Evolutionary conservation across 2,888 invertebrate species (phyloP).

Genomic region (Notocelia uddmanniana): DNA sequence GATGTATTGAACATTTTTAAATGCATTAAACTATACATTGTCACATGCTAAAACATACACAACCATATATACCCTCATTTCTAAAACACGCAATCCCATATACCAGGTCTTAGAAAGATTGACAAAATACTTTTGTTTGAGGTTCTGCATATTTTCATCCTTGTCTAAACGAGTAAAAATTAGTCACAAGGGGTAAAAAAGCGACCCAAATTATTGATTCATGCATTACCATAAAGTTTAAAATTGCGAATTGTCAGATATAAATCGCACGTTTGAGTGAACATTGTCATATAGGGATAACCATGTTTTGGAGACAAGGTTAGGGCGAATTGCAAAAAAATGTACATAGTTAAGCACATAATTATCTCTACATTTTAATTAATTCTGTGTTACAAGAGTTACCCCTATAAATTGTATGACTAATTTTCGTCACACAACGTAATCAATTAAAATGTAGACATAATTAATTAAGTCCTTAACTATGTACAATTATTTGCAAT

Average conservation of each 20-base stretch:
- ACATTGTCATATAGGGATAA: background rate
- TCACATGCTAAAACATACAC: slow-evolving; percentile 68
- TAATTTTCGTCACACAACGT: no score
- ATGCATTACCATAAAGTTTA: background rate
- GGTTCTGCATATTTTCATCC: background rate
- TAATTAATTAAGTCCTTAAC: no score
- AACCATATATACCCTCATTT: slow-evolving; percentile 59
- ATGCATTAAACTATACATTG: slow-evolving; percentile 67
- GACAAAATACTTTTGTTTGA: background rate
- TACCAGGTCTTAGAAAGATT: background rate
- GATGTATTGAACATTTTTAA: slow-evolving; percentile 53
- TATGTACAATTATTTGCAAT: no score
- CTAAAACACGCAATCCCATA: background rate
- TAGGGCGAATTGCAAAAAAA: no score
- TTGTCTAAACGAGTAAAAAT: background rate
- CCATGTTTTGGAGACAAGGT: slow-evolving; percentile 14
- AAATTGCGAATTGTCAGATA: background rate
- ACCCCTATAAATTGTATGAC: no score
- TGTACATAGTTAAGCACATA: no score
- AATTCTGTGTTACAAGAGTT: no score
- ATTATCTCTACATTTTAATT: no score
- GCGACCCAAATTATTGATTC: background rate
- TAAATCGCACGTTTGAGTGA: background rate
- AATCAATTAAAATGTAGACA: no score
- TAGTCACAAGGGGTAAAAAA: background rate